These are phyloP conservation scores for Mycalesis mineus DNA, from an alignment of 2,888 invertebrate species.

Conservation along the genomic window DNA sequence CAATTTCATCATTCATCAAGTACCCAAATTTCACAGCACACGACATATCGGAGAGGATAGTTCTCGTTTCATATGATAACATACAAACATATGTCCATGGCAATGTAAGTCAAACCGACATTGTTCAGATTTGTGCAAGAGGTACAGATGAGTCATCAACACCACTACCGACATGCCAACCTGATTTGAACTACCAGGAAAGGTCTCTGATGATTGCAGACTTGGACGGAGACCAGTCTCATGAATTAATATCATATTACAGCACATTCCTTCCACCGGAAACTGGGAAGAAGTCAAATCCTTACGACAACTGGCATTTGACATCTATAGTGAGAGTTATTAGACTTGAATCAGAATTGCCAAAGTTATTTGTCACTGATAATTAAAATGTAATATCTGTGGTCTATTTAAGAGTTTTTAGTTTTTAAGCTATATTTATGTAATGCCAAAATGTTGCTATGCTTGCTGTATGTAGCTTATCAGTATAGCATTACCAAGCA, in stretches of 20 bases:
- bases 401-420: slow-evolving; percentile 24
- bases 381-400: slow-evolving; percentile 36
- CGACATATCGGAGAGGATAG: slow-evolving; percentile 83
- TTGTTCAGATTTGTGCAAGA: slow-evolving; percentile 83
- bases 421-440: slow-evolving; percentile 25
- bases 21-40: slow-evolving; percentile 72
- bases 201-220: slow-evolving; percentile 86
- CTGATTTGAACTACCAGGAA: slow-evolving; percentile 84
- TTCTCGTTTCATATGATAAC: slow-evolving; percentile 88
- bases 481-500: neutral
- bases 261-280: slow-evolving; percentile 80
- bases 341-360: slow-evolving; percentile 84
- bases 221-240: slow-evolving; percentile 85
- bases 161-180: slow-evolving; percentile 80
- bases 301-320: slow-evolving; percentile 78
- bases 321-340: slow-evolving; percentile 83
- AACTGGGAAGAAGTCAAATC: slow-evolving; percentile 54
- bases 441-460: slow-evolving; percentile 37
- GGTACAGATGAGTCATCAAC: slow-evolving; percentile 51
- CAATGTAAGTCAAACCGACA: slow-evolving; percentile 87
- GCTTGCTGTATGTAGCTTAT: slow-evolving; percentile 51
- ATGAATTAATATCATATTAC: slow-evolving; percentile 87
- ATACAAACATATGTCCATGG: slow-evolving; percentile 83
- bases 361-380: slow-evolving; percentile 80
- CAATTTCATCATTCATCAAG: slow-evolving; percentile 66